Evolutionary conservation across 2,888 invertebrate species (phyloP).

Genomic region (Congeria kusceri): DNA sequence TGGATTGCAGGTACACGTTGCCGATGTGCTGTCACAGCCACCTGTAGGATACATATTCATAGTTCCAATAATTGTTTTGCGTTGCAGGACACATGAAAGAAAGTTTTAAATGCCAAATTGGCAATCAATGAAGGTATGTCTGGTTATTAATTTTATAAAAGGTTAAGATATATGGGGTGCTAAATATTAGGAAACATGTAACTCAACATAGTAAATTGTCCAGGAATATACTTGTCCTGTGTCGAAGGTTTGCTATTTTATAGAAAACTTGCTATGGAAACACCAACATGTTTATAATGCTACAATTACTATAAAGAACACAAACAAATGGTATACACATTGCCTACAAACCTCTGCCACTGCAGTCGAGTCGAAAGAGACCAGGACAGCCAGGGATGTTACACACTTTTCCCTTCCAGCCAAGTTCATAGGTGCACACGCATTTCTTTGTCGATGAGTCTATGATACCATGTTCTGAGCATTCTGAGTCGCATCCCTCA

Average conservation of each 20-base stretch:
- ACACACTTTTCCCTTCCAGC: conserved; percentile 76
- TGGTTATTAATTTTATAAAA: too few species aligned
- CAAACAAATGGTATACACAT: too few species aligned
- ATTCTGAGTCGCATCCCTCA: conserved; percentile 76
- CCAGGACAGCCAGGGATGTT: conserved; percentile 79
- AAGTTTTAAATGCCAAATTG: too few species aligned
- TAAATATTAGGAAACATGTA: too few species aligned
- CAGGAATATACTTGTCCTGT: too few species aligned
- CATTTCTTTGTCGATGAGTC: conserved; percentile 55
- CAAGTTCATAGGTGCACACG: conserved; percentile 72
- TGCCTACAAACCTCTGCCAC: conserved; percentile 72
- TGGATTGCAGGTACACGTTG: conserved; percentile 72
- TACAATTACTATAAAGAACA: not conserved
- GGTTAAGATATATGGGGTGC: too few species aligned
- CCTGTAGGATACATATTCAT: conserved; percentile 56
- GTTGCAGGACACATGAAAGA: too few species aligned
- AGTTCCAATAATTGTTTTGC: too few species aligned
- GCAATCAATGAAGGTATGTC: too few species aligned
- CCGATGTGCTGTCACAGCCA: conserved; percentile 74
- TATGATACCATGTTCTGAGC: conserved; percentile 73
- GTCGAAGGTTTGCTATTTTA: too few species aligned
- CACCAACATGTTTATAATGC: not conserved
- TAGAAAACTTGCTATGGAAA: not conserved
- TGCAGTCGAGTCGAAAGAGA: conserved; percentile 72
- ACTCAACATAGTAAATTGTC: too few species aligned